Conservation (phyloP, 2,113 vertebrate genomes). For the Garra rufa region DNA sequence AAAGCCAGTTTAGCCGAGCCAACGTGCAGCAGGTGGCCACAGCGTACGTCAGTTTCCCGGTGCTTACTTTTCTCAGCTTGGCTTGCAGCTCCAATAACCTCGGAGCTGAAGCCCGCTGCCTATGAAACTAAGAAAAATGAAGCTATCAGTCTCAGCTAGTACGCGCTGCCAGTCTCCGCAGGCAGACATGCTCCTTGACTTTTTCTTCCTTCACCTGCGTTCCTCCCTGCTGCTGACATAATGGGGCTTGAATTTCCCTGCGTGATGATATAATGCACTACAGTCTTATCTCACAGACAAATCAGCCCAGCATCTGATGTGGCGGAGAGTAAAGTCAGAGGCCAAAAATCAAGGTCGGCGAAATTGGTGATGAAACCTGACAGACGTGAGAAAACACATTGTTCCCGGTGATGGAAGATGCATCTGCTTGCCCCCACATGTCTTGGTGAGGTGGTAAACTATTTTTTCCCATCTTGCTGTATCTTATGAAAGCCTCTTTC, state of each 20-base stretch:
- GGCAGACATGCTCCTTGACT: constrained; percentile 47
- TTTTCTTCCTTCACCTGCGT: constrained; percentile 49
- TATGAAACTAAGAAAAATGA: constrained; percentile 53
- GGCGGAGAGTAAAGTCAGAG: constrained; percentile 41
- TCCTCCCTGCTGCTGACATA: constrained; percentile 51
- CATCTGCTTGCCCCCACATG: background rate
- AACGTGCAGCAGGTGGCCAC: background rate
- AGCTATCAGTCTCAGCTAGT: constrained; percentile 53
- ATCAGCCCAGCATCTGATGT: constrained; percentile 45
- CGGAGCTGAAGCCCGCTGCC: background rate
- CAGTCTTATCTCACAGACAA: constrained; percentile 51
- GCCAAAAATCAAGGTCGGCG: constrained; percentile 46
- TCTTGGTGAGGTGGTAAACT: background rate
- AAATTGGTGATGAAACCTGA: constrained; percentile 45
- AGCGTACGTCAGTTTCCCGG: background rate
- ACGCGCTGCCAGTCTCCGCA: constrained; percentile 42
- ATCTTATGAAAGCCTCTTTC: background rate
- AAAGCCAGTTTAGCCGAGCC: constrained; percentile 3
- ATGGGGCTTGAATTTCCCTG: constrained; percentile 48
- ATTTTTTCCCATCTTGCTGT: background rate
- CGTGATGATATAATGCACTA: constrained; percentile 52
- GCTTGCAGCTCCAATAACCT: constrained; percentile 9
- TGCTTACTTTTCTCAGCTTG: background rate
- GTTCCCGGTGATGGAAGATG: background rate
- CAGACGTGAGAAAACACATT: constrained; percentile 21